phyloP scores from a whole-genome alignment of 2,113 vertebrate genomes.

The Psophia crepitans region DNA sequence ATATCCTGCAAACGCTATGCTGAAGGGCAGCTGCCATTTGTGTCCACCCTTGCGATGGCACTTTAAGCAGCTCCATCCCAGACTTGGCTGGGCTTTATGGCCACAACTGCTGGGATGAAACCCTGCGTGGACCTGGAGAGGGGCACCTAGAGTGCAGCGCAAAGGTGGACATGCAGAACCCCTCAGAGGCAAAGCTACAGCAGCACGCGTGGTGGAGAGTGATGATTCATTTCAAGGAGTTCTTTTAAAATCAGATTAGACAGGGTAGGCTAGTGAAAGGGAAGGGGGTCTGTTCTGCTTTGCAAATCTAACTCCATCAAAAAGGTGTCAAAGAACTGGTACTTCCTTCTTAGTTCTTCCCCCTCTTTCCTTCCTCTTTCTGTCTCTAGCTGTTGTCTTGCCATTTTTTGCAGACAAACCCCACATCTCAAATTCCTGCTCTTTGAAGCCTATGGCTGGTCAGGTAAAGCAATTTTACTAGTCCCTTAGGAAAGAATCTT shows the following conservation, averaged over 20 bases:
- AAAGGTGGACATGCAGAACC: neutral
- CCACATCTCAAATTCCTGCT: slow-evolving; percentile 19
- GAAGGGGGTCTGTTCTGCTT: slow-evolving; percentile 58
- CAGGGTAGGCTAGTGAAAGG: neutral
- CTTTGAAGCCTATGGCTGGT: neutral
- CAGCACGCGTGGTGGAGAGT: neutral
- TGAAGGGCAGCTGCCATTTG: neutral
- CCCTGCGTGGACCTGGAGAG: neutral
- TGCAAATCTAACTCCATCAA: slow-evolving; percentile 32
- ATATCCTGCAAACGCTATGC: neutral
- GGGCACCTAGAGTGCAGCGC: neutral
- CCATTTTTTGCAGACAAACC: neutral
- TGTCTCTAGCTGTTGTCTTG: slow-evolving; percentile 15
- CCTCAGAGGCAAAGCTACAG: neutral
- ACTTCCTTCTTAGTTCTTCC: slow-evolving; percentile 58
- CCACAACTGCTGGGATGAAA: neutral
- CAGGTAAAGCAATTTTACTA: neutral
- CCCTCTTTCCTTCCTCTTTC: slow-evolving; percentile 61
- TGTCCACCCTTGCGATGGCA: neutral
- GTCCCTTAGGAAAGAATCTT: neutral
- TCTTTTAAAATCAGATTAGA: slow-evolving; percentile 23
- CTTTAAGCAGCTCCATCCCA: neutral
- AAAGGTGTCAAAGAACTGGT: slow-evolving; percentile 55
- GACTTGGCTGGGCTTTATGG: neutral
- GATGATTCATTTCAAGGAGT: neutral